Evolutionary conservation across 2,113 vertebrate species (phyloP).

Genomic region (Rhinopomastus cyanomelas): DNA sequence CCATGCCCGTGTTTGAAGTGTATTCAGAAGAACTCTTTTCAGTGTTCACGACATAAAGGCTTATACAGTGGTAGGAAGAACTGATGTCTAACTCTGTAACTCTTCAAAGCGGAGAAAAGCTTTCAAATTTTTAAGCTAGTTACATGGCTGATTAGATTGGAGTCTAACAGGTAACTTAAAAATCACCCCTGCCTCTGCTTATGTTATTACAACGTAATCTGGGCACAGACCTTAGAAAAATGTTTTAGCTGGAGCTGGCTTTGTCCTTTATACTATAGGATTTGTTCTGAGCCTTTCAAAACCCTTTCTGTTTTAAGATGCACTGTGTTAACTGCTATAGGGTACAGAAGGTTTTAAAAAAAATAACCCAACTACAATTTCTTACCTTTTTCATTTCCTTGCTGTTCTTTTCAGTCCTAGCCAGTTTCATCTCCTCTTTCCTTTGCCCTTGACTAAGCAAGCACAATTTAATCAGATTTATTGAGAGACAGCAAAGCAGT

Average conservation of each 20-base stretch:
- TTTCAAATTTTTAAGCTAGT: not conserved
- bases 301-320: not conserved
- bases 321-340: not conserved
- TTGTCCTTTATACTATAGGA: not conserved
- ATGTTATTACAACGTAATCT: not conserved
- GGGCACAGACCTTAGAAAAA: not conserved
- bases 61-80: not conserved
- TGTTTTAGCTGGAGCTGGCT: not conserved
- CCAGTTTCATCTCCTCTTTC: conserved; percentile 32
- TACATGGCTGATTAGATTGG: not conserved
- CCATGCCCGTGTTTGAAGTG: not conserved
- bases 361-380: not conserved
- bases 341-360: not conserved
- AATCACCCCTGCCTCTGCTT: not conserved
- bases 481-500: conserved; percentile 33
- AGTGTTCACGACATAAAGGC: not conserved
- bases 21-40: conserved; percentile 9
- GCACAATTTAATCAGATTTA: conserved; percentile 60
- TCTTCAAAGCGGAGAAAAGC: not conserved
- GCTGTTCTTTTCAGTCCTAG: not conserved
- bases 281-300: conserved; percentile 21
- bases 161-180: not conserved
- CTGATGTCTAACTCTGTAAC: not conserved
- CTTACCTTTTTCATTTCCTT: conserved; percentile 34
- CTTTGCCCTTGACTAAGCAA: conserved; percentile 56